Base-by-base conservation (phyloP, 2,797 vertebrate species). In the Gorsachius magnificus region DNA sequence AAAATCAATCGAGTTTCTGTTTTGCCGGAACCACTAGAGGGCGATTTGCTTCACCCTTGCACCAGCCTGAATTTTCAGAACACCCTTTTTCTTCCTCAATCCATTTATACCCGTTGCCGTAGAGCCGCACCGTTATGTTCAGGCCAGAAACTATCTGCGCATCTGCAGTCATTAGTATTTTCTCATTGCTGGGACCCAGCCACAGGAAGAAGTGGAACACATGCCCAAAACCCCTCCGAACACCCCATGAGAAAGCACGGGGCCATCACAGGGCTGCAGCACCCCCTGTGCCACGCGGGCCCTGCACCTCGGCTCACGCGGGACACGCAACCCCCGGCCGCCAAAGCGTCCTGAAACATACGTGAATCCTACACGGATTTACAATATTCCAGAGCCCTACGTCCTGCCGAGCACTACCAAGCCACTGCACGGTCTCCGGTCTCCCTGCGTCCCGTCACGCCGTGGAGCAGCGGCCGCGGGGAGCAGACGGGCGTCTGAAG, bases 211-310 rank as follows among this genome's bases (percentile, higher is more conserved):
- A 61, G n/a, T 5, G 29, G 25, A 64, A 21, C 16, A 0, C 6
- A 0, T 1, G 17, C 18, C 61, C 61, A 10, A 48, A 45, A 1
- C 33, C 51, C 45, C 8, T 3, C 25, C 6, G 38, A 64, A 11
- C 29, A 1, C 0, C 4, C 28, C 48, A 0, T 1, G 5, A 63
- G 43, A 16, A 24, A 20, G 11, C 0, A 5, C 10, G 2, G 9
- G 36, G 20, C 45, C 31, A 8, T 19, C 33, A 0, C 20, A 7
- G 4, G 45, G 72, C 22, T 16, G 17, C 56, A 16, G 16, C 36
- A 1, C 16, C 22, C 10, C 5, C 77, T 9, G 74, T 21, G 9
- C 19, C 16, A 0, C 14, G 1, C 15, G 2, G 38, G 0, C 29
- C 57, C 38, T 7, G 70, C 21, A 7, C 5, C 51, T 8, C 46